Base-by-base conservation (phyloP, 1,140 invertebrate genomes). In the Ericerus pela region DNA sequence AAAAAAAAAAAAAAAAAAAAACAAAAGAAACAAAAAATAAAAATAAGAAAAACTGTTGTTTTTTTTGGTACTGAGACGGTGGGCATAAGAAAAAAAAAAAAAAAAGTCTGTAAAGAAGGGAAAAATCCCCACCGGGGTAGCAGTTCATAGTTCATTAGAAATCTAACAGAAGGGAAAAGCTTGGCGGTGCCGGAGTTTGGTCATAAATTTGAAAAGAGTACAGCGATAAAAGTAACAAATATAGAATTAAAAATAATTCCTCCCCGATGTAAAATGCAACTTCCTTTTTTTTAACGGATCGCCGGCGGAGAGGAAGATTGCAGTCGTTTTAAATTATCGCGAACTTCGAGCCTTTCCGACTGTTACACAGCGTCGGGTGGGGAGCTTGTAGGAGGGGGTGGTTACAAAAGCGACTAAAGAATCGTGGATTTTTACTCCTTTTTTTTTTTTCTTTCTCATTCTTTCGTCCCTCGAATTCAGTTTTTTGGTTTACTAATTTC, bases 191-290 rank as follows among this genome's bases (percentile, higher is more conserved):
- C 41, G 41, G 41, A 47, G 41, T 47, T 47, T 47, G 41, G 41
- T 24, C 41, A 47, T 47, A 47, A 47, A 47, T 47, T 47, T 47
- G 36, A 57, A 57, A 57, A 52, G 36, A 52, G 20, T 52, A 52
- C 47, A 29, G 33, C 38, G 58, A 59, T 59, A 59, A 59, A 59
- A 38, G 53, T 51, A 59, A 59, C 58, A 59, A 59, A 59, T 59
- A 59, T 59, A 55, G 58, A 59, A 59, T 59, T 59, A 59, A 59
- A 47, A 59, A 59, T 59, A 59, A 59, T 59, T 59, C 58, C 58
- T 59, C 58, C 58, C 58, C 58, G 37, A 59, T 59, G 58, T 56
- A 59, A 59, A 59, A 59, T 59, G 58, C 58, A 59, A 53, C 58
- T 59, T 59, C 58, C 58, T 56, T 51, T 47, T 55, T 54, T 47